These are phyloP conservation scores for Oscheius sp. DNA, from an alignment of 1,140 invertebrate genomes.

Conservation along the genomic window DNA sequence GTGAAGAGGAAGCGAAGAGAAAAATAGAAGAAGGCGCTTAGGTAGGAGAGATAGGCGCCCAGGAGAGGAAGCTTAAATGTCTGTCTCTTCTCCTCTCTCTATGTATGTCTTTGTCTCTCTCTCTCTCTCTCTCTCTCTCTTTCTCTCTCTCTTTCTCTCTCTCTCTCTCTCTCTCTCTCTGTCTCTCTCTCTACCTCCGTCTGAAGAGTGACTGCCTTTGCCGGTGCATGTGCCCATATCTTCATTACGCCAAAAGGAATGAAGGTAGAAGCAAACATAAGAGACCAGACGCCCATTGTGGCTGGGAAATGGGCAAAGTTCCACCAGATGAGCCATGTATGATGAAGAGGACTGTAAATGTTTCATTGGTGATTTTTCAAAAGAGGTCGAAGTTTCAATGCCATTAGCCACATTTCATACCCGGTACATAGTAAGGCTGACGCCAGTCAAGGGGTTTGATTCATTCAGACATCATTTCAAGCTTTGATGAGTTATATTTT, in stretches of 20 bases:
- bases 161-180: not conserved
- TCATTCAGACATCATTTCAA: too few species aligned
- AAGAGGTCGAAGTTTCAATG: too few species aligned
- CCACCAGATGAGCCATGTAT: constrained; percentile 56
- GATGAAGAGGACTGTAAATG: constrained; percentile 47
- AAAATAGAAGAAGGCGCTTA: constrained; percentile 51
- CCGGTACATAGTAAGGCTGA: too few species aligned
- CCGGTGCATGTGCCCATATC: not conserved
- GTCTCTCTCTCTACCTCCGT: not conserved
- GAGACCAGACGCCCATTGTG: constrained; percentile 49
- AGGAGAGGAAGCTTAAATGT: constrained; percentile 39
- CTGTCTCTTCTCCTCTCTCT: constrained; percentile 11
- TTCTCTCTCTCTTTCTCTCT: not conserved
- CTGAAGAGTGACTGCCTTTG: not conserved
- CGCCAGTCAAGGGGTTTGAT: too few species aligned
- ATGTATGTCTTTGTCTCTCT: not conserved
- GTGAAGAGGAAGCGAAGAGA: constrained; percentile 53
- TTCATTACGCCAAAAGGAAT: not conserved
- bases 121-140: not conserved
- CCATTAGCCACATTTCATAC: too few species aligned
- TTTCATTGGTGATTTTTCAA: constrained; percentile 8
- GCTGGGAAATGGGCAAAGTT: constrained; percentile 52
- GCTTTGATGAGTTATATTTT: too few species aligned
- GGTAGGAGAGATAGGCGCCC: constrained; percentile 42
- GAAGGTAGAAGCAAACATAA: constrained; percentile 58